Conservation (phyloP, 64 coral and sea anemone genomes). For the Actinia equina region DNA sequence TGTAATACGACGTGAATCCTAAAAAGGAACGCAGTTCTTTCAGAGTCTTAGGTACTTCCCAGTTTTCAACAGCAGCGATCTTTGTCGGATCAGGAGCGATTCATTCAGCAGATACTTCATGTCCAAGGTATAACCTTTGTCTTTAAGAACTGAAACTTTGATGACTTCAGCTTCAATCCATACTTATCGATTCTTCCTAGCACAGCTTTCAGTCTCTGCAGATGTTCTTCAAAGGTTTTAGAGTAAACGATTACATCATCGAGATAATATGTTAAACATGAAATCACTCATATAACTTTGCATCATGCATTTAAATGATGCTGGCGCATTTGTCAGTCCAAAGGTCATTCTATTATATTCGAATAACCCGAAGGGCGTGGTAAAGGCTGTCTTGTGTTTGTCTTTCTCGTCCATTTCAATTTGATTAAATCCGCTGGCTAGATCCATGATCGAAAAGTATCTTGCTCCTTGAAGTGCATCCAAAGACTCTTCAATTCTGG, state of each 20-base stretch:
- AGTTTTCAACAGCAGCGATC: constrained; percentile 23
- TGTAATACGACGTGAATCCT: constrained; percentile 39
- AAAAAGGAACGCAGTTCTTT: constrained; percentile 41
- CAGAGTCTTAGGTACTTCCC: background rate
- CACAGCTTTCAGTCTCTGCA: constrained; percentile 25
- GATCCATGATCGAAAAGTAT: constrained; percentile 32
- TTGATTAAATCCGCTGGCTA: constrained; percentile 25
- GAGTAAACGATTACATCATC: constrained; percentile 42
- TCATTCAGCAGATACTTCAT: constrained; percentile 28
- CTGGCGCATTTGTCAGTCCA: constrained; percentile 5
- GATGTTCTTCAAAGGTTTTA: constrained; percentile 35
- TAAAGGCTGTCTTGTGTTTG: constrained; percentile 18
- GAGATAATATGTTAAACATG: constrained; percentile 37
- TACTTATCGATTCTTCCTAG: background rate
- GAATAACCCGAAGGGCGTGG: background rate
- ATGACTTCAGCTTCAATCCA: constrained; percentile 36
- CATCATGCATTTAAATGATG: background rate
- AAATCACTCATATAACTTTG: background rate
- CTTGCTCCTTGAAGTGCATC: constrained; percentile 16
- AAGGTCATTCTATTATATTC: constrained; percentile 23
- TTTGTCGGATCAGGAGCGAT: constrained; percentile 36
- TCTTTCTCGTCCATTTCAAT: constrained; percentile 1
- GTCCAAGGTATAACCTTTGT: constrained; percentile 37
- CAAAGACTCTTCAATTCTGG: constrained; percentile 39
- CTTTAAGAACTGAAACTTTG: constrained; percentile 23